These are phyloP conservation scores for Paedocypris micromegethes DNA, from an alignment of 2,797 vertebrate genomes.

Conservation along the genomic window DNA sequence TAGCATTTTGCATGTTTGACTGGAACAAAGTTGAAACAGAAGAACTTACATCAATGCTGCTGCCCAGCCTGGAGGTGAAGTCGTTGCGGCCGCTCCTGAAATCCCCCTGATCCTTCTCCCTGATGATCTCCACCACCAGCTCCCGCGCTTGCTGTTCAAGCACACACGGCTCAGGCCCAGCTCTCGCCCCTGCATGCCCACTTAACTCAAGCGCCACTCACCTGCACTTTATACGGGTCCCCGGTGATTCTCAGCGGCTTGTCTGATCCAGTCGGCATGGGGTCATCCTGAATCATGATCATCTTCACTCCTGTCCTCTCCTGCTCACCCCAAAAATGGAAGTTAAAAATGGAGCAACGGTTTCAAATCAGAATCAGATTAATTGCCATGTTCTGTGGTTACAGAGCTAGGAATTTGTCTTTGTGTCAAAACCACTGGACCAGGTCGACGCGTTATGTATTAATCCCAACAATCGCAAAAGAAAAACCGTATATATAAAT, in stretches of 20 bases:
- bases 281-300: slow-evolving; percentile 99
- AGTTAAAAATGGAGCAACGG: no score
- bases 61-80: slow-evolving; percentile 85
- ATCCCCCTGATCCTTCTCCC: slow-evolving; percentile 95
- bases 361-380: no score
- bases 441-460: no score
- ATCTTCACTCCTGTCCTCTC: slow-evolving; percentile 98
- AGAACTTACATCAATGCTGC: slow-evolving; percentile 84
- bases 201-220: slow-evolving; percentile 51
- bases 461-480: no score
- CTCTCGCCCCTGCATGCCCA: slow-evolving; percentile 91
- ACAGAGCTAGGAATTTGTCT: no score
- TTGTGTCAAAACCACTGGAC: no score
- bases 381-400: no score
- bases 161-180: slow-evolving; percentile 60
- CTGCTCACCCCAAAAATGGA: slow-evolving; percentile 58
- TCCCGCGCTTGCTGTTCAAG: slow-evolving; percentile 92
- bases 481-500: no score
- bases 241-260: slow-evolving; percentile 97
- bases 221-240: slow-evolving; percentile 98
- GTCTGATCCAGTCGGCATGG: slow-evolving; percentile 93
- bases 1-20: neutral
- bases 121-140: slow-evolving; percentile 94
- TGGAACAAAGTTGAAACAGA: neutral
- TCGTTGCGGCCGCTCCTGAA: slow-evolving; percentile 86